phyloP scores from a whole-genome alignment of 1,140 invertebrate species.

The Drosophila gunungcola region DNA sequence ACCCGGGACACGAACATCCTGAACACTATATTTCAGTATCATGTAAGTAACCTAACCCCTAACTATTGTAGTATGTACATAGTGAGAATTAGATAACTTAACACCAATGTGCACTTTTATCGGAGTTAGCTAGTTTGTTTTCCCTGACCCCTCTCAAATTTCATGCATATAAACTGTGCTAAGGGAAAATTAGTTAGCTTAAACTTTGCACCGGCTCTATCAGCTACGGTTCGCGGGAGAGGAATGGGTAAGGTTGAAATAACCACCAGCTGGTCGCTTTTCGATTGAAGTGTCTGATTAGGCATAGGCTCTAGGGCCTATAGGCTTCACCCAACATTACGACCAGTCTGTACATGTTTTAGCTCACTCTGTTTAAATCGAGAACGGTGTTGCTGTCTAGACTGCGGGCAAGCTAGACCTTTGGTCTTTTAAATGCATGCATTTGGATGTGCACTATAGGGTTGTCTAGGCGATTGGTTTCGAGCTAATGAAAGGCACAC shows the following conservation, averaged over 20 bases:
- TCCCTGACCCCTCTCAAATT: too few species aligned
- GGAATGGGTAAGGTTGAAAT: too few species aligned
- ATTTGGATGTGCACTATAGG: slow-evolving; percentile 2
- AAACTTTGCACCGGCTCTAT: not conserved
- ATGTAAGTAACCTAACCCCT: slow-evolving; percentile 86
- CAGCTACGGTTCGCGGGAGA: not conserved
- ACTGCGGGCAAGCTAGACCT: slow-evolving; percentile 20
- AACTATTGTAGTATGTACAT: too few species aligned
- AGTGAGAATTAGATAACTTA: too few species aligned
- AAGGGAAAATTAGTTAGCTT: not conserved
- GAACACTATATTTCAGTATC: slow-evolving; percentile 92
- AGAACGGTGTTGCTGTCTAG: slow-evolving; percentile 19
- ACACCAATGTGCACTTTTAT: too few species aligned
- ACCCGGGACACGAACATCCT: slow-evolving; percentile 91
- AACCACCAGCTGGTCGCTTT: not conserved
- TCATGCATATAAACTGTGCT: not conserved
- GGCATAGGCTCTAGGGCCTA: too few species aligned
- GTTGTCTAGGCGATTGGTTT: slow-evolving; percentile 16
- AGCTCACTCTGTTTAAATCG: not conserved
- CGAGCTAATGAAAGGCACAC: slow-evolving; percentile 29
- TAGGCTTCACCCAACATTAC: not conserved
- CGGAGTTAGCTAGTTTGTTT: too few species aligned
- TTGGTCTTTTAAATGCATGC: slow-evolving; percentile 25
- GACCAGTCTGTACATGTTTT: not conserved
- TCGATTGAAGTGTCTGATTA: too few species aligned